Evolutionary conservation across 2,113 vertebrate species (phyloP), one percentile per base, ranked within the genome.

Genomic region (Rafetus swinhoei): DNA sequence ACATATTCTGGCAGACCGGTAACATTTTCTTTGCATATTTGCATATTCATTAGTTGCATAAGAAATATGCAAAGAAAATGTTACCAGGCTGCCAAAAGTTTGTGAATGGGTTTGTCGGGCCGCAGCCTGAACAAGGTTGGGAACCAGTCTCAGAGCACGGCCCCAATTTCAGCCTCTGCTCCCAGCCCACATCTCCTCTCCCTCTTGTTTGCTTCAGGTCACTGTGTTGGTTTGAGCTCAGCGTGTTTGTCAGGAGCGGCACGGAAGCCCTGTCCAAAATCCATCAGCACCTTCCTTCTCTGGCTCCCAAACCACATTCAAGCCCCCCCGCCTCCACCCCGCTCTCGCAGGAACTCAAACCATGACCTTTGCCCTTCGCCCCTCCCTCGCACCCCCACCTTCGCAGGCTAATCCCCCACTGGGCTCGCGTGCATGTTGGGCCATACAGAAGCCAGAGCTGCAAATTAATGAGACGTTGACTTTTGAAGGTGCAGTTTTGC

Each of bases 381-480:
- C 12, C 57, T 55, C 59, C 29, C 50, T 84, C 27, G n/a, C 18
- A n/a, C 9, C 79, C 86, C 45, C 1, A 84, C 86, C 87, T 29
- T 84, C 0, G 0, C 65, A 1, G 56, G 90, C 95, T 95, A 92
- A 96, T 95, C 88, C 95, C 93, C 87, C 94, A 97, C 93, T 90
- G 2, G 39, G 82, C 21, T 60, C 0, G 52, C 45, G 1, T 85
- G 79, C 18, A 8, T 69, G 16, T 18, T 69, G 16, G 62, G 29
- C 18, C 13, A 18, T 8, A 15, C 29, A 32, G 60, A 62, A 13
- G 60, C 60, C 29, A 29, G 29, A 3, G 15, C 62, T 29, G n/a
- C 29, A 69, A n/a, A 15, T n/a, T 7, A n/a, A 69, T n/a, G 6
- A n/a, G 29, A 18, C 2, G 15, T n/a, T 69, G 62, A 32, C 7